A percentile compares a stretch with the other conserved stretches of the same genome.
Evolutionary conservation across 2,797 vertebrate species (phyloP).

Genomic region (Tokudaia muenninki): DNA sequence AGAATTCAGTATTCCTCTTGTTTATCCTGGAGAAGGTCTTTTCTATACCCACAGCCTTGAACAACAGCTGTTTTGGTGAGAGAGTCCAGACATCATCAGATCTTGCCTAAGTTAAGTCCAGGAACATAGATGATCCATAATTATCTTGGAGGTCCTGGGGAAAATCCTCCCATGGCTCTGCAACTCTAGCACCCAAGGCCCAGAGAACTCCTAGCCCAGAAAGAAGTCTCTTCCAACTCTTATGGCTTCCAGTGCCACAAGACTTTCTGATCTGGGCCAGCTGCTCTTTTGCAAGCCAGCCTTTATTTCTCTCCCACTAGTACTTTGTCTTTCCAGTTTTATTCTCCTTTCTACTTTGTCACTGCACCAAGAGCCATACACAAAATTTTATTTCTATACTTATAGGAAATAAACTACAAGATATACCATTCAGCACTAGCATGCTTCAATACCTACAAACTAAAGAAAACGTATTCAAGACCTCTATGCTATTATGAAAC

Average conservation of each 20-base stretch:
- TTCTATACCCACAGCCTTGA: background rate
- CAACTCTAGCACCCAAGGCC: background rate
- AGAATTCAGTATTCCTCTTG: background rate
- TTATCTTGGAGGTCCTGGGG: background rate
- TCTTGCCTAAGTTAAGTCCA: background rate
- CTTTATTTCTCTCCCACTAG: background rate
- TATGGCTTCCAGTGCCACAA: background rate
- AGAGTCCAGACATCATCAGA: background rate
- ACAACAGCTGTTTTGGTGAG: background rate
- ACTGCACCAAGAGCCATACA: background rate
- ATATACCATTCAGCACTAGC: background rate
- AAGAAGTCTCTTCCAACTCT: background rate
- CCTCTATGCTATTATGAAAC: background rate
- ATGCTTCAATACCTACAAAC: background rate
- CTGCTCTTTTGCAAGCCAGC: background rate
- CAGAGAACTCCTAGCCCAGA: background rate
- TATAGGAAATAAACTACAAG: conserved; percentile 4
- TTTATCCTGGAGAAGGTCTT: background rate
- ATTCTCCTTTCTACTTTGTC: background rate
- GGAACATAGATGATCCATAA: background rate
- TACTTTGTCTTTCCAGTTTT: background rate
- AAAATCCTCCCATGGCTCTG: background rate
- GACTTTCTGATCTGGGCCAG: background rate
- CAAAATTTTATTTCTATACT: background rate
- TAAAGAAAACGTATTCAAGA: background rate